Evolutionary conservation across 2,113 vertebrate species (phyloP), one percentile per base, ranked within the genome.

Genomic region (Ptyas mucosa): DNA sequence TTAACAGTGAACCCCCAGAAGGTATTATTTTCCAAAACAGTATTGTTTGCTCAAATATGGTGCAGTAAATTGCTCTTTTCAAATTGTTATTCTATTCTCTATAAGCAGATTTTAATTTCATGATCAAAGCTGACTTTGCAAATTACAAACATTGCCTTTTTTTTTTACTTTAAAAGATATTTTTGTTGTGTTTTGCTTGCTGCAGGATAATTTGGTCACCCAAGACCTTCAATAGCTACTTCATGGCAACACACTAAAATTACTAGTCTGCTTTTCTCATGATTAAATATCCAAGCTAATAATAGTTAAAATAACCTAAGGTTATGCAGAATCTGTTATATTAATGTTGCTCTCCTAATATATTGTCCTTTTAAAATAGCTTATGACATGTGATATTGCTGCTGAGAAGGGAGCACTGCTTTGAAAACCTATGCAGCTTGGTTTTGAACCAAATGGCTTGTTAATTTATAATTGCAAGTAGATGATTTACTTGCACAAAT

Each of bases 1-100:
- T 98, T 94, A 97, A 97, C 46, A 98, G 99, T 94, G 98, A 99
- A 85, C 98, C 98, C 93, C 97, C 96, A 95, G 97, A 98, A 97
- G 98, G 99, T 99, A 98, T 92, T 92, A 95, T 97, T 52, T 92
- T 81, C 9, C 87, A 1, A 53, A 57, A 4, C 53, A 81, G 52
- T 92, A 39, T 24, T 75, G 55, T 53, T 88, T 88, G 24, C 54
- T 64, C 1, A 20, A 88, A 5, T 89, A 90, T 11, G 39, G 23
- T 88, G 89, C 49, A 57, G 0, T 91, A 75, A 88, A 88, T 24
- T 43, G 90, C 54, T 64, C 26, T 53, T n/a, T 34, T 87, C 49
- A 12, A 75, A 26, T 51, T 89, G 49, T 23, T 81, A 23, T 15
- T 88, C 51, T 51, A 1, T 81, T 81, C 8, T 93, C 86, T 20